Evolutionary conservation across 2,888 invertebrate species (phyloP).

Genomic region (Saturnia japonica): DNA sequence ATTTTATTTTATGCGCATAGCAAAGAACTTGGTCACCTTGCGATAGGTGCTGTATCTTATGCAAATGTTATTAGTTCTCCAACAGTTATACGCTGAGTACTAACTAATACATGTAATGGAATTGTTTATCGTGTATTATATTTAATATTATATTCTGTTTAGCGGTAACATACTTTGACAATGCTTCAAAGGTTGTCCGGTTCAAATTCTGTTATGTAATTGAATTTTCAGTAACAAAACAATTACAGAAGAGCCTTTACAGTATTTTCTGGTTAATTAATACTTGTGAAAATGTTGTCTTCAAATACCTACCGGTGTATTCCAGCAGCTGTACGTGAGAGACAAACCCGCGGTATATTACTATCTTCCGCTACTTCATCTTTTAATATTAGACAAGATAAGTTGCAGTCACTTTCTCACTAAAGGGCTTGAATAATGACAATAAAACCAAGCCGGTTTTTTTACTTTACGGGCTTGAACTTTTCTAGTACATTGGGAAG

Average conservation of each 20-base stretch:
- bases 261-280: background rate
- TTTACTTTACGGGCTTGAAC: background rate
- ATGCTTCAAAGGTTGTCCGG: background rate
- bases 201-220: too few relatives aligned
- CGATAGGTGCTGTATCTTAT: background rate
- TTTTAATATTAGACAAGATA: background rate
- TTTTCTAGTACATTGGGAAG: background rate
- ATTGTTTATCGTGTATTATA: background rate
- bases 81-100: background rate
- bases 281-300: too few relatives aligned
- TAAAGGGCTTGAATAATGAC: background rate
- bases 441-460: background rate
- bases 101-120: background rate
- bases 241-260: background rate
- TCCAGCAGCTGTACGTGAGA: too few relatives aligned
- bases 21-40: constrained; percentile 6
- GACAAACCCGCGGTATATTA: too few relatives aligned
- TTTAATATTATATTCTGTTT: background rate
- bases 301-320: too few relatives aligned
- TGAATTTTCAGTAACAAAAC: background rate
- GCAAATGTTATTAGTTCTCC: constrained; percentile 9
- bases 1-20: background rate
- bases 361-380: background rate
- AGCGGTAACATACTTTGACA: too few relatives aligned
- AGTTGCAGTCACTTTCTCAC: background rate